Evolutionary conservation across 2,113 vertebrate genomes (phyloP).

Genomic region (Nannospalax galili): DNA sequence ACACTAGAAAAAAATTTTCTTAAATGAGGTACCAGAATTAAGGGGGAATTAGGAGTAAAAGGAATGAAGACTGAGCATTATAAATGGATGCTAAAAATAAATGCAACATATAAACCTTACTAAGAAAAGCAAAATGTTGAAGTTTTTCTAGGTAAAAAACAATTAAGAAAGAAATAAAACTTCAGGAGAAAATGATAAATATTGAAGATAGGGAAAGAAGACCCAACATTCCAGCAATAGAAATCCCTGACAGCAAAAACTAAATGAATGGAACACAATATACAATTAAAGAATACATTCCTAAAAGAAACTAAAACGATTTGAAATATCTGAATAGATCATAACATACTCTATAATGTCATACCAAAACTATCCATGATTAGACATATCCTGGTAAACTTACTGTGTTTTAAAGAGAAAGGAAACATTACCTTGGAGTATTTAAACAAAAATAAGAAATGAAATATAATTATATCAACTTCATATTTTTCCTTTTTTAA

Average conservation of each 20-base stretch:
- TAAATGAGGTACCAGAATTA: background rate
- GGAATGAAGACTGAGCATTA: background rate
- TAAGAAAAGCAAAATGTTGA: background rate
- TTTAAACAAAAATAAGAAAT: background rate
- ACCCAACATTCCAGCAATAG: background rate
- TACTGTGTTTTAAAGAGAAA: background rate
- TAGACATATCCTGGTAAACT: background rate
- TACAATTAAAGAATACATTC: background rate
- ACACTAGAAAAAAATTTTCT: background rate
- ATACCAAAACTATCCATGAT: background rate
- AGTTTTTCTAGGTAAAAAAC: background rate
- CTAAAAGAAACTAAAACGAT: background rate
- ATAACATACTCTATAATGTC: background rate
- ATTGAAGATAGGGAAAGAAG: background rate
- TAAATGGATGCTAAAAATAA: background rate
- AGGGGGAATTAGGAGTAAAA: background rate
- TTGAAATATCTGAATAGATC: background rate
- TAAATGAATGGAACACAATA: background rate
- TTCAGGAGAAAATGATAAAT: background rate
- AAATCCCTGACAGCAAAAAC: background rate
- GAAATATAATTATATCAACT: constrained; percentile 1
- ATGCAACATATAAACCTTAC: background rate
- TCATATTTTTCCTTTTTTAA: background rate
- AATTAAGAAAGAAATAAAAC: background rate
- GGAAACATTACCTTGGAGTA: background rate